Conservation (phyloP, 2,797 vertebrate genomes). For the Neostethus bicornis region DNA sequence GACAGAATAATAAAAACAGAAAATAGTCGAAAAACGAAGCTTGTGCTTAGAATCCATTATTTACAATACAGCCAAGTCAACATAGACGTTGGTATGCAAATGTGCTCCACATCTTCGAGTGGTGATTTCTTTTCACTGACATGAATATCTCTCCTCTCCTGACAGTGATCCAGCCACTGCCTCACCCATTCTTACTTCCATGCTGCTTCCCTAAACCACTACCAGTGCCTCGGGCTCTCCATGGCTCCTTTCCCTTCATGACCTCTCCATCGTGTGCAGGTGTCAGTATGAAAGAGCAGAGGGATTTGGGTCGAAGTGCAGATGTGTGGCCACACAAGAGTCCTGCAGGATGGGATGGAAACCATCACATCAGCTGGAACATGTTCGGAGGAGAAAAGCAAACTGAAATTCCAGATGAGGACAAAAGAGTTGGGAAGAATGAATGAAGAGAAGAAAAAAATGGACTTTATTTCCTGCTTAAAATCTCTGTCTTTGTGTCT, state of each 20-base stretch:
- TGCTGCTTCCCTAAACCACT: slow-evolving; percentile 72
- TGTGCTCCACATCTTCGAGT: not conserved
- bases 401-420: slow-evolving; percentile 22
- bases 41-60: not conserved
- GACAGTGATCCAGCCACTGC: slow-evolving; percentile 62
- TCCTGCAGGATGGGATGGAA: slow-evolving; percentile 54
- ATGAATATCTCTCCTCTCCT: slow-evolving; percentile 18
- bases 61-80: not conserved
- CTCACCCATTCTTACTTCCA: slow-evolving; percentile 68
- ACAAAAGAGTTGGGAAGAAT: slow-evolving; percentile 26
- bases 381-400: slow-evolving; percentile 39
- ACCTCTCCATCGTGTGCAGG: slow-evolving; percentile 40
- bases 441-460: slow-evolving; percentile 34
- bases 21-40: slow-evolving; percentile 8
- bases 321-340: slow-evolving; percentile 47
- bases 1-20: not conserved
- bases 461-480: slow-evolving; percentile 25
- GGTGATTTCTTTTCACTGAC: not conserved
- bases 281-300: slow-evolving; percentile 45
- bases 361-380: slow-evolving; percentile 34
- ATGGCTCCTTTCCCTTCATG: slow-evolving; percentile 52
- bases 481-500: slow-evolving; percentile 20
- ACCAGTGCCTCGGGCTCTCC: slow-evolving; percentile 49
- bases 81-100: slow-evolving; percentile 1
- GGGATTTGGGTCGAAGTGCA: slow-evolving; percentile 33